Conservation (phyloP, 2,888 invertebrate genomes). For the Netelia fuscicornis region DNA sequence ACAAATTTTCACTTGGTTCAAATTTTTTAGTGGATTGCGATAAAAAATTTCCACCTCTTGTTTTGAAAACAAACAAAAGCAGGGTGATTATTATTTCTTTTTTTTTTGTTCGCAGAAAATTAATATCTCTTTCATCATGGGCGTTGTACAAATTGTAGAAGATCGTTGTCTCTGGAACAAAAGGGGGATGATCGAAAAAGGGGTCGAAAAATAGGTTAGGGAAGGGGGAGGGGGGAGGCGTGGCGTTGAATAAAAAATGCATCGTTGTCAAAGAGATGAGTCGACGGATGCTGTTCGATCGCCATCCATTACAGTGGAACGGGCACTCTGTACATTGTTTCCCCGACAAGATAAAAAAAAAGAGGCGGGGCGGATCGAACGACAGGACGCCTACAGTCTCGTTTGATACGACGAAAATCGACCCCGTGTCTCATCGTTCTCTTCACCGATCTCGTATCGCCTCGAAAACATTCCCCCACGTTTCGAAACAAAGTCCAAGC, state of each 20-base stretch:
- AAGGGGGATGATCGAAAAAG: not conserved
- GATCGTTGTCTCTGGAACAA: slow-evolving; percentile 42
- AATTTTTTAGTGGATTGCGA: slow-evolving; percentile 32
- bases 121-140: slow-evolving; percentile 70
- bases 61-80: slow-evolving; percentile 1
- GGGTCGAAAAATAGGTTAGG: not conserved
- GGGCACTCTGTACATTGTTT: slow-evolving; percentile 64
- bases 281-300: slow-evolving; percentile 55
- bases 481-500: not conserved
- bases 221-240: not conserved
- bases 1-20: not conserved
- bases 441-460: slow-evolving; percentile 30
- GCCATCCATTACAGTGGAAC: slow-evolving; percentile 37
- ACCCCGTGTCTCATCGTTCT: slow-evolving; percentile 2
- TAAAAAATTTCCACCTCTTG: slow-evolving; percentile 33
- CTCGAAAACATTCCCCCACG: not conserved
- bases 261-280: slow-evolving; percentile 33
- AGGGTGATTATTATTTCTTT: slow-evolving; percentile 56
- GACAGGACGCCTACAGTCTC: slow-evolving; percentile 38
- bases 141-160: slow-evolving; percentile 34
- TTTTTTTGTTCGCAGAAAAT: slow-evolving; percentile 64
- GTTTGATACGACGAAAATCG: slow-evolving; percentile 46
- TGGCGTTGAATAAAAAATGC: slow-evolving; percentile 29
- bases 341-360: slow-evolving; percentile 31
- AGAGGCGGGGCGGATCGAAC: not conserved